Base-by-base conservation (phyloP, 2,888 invertebrate genomes). In the Athetis lepigone region DNA sequence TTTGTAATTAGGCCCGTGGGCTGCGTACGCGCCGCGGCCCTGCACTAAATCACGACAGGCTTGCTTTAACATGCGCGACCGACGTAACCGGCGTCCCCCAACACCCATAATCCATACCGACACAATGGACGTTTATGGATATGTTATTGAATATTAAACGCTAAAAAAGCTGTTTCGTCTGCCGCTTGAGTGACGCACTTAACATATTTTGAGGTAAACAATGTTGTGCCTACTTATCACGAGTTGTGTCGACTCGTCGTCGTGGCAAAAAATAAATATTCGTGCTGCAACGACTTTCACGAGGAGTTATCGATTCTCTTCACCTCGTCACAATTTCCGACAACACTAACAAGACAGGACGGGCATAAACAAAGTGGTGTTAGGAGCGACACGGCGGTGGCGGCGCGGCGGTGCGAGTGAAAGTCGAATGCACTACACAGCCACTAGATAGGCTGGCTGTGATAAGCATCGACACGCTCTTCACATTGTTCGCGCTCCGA, bases 1-100 rank as follows among this genome's bases (percentile, higher is more conserved):
- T 93, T 93, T 92, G 90, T 94, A 94, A 95, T 94, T 92, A 93
- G 90, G 85, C 77, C 90, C 89, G 92, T 91, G 89, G 92, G 92
- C 88, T 84, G 90, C 82, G 86, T 85, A 87, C 85, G 83, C 81
- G 86, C 82, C 70, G 80, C 87, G 85, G 88, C 86, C 88, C 91
- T 90, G 91, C 90, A 92, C 92, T 93, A 92, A 90, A 94, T 93
- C 92, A 93, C 90, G 90, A 88, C 88, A 82, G 79, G 82, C 80
- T 70, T 79, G 77, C 82, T 89, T 85, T 90, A 90, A 84, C 88
- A 88, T 90, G 90, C 89, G 86, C 85, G 85, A 79, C 83, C 81
- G 82, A 75, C 83, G 84, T 68, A 79, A 71, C 70, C 59, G 82
- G 75, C 78, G 77, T 85, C 84, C 85, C 86, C 83, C 83, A 83